Percentiles rank a stretch among this genome's conserved stretches.
These are phyloP conservation scores for Drosophila teissieri DNA, from an alignment of 1,140 invertebrate genomes.

Conservation along the genomic window DNA sequence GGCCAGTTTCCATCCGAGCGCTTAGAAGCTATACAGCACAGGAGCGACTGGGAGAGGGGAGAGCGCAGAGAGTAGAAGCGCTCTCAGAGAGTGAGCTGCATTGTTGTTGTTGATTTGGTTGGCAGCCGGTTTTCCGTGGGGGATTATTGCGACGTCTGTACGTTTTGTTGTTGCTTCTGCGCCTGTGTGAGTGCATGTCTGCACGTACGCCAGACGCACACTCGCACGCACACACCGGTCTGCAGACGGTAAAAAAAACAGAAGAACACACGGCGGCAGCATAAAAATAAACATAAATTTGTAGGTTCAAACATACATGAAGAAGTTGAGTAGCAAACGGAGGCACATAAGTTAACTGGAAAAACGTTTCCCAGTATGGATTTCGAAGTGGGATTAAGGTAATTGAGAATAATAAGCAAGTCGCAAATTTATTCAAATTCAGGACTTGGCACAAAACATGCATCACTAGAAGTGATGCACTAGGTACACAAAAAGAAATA, in stretches of 20 bases:
- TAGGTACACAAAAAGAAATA: neutral
- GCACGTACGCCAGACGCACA: conserved; percentile 75
- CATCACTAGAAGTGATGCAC: neutral
- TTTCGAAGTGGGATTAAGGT: conserved; percentile 6
- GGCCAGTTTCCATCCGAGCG: conserved; percentile 4
- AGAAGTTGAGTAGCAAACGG: conserved; percentile 36
- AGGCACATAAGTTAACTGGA: conserved; percentile 64
- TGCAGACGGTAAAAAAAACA: conserved; percentile 55
- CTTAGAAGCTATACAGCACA: conserved; percentile 6
- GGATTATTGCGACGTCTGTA: conserved; percentile 67
- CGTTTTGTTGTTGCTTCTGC: conserved; percentile 45
- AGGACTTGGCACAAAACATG: neutral
- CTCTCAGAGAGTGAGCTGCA: conserved; percentile 31
- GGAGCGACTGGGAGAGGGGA: conserved; percentile 7
- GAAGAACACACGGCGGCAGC: conserved; percentile 71
- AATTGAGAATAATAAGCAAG: conserved; percentile 29
- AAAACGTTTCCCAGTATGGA: conserved; percentile 65
- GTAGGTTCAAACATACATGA: conserved; percentile 16
- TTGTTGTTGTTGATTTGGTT: conserved; percentile 48
- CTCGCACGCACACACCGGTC: conserved; percentile 35
- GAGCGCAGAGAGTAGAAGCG: neutral
- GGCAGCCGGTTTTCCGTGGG: conserved; percentile 76
- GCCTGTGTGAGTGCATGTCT: conserved; percentile 54
- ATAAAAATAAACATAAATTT: conserved; percentile 72
- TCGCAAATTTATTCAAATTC: conserved; percentile 19